Percentiles rank a stretch among this genome's conserved stretches.
Evolutionary conservation across 2,797 vertebrate genomes (phyloP).

Genomic region (Coregonus ussuriensis): DNA sequence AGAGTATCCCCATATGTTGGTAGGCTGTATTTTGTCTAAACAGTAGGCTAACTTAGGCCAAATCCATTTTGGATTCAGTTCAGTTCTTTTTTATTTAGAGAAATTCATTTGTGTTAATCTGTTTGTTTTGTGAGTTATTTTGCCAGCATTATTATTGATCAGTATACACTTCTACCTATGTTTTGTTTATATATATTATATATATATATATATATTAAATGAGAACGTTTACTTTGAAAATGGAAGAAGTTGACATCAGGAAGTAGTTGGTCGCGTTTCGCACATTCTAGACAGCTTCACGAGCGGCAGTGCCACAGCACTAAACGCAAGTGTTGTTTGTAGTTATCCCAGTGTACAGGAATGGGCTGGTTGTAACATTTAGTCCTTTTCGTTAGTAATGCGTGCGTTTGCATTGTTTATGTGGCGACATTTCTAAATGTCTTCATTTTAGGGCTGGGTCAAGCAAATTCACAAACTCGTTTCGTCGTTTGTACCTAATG

Average conservation of each 20-base stretch:
- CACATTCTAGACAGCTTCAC: background rate
- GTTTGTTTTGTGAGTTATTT: too few relatives aligned
- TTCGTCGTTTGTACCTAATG: constrained; percentile 54
- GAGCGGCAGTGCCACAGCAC: background rate
- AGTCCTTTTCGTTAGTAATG: background rate
- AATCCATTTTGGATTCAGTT: too few relatives aligned
- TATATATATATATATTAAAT: too few relatives aligned
- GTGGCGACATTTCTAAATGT: background rate
- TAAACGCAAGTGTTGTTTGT: background rate
- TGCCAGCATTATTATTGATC: too few relatives aligned
- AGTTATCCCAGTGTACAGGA: background rate
- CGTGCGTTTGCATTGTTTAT: background rate
- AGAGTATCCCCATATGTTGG: too few relatives aligned
- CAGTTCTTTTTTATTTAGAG: too few relatives aligned
- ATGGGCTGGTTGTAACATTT: background rate
- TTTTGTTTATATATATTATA: too few relatives aligned
- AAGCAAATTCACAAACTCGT: constrained; percentile 5
- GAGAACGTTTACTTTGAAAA: constrained; percentile 4
- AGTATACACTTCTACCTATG: too few relatives aligned
- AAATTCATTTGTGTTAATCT: too few relatives aligned
- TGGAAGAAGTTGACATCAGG: background rate
- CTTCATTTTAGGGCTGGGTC: background rate
- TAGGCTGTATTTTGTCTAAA: too few relatives aligned
- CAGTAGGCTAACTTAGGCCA: too few relatives aligned
- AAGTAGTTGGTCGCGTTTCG: background rate